Conservation (phyloP, 2,113 vertebrate species). For the Chloropsis hardwickii region DNA sequence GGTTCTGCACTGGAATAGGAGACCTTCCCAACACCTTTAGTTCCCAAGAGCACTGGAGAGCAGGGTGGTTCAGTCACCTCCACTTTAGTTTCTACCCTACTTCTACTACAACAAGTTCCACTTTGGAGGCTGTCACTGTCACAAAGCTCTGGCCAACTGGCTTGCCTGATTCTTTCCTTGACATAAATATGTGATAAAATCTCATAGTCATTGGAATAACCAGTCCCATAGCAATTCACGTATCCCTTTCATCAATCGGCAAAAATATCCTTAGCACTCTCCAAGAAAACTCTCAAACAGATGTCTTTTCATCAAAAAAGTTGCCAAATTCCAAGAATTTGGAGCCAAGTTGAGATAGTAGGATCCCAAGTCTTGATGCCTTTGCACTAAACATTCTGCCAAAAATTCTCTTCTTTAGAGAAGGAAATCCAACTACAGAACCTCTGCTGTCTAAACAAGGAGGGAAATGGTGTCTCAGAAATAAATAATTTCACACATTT, state of each 20-base stretch:
- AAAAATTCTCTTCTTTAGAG: not conserved
- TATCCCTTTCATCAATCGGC: not conserved
- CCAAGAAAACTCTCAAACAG: not conserved
- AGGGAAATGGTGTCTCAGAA: not conserved
- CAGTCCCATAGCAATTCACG: not conserved
- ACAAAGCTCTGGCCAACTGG: not conserved
- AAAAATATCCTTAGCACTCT: not conserved
- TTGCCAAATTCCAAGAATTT: not conserved
- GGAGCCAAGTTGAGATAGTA: not conserved
- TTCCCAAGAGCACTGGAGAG: not conserved
- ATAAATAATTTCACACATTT: not conserved
- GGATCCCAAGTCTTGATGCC: not conserved
- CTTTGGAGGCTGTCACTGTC: not conserved
- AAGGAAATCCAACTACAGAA: not conserved
- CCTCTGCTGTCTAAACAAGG: not conserved
- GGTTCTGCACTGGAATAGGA: not conserved
- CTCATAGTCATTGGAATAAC: not conserved
- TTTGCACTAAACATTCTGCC: not conserved
- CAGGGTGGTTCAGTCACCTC: not conserved
- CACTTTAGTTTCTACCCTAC: not conserved
- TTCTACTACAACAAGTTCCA: not conserved
- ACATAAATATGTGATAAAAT: not conserved
- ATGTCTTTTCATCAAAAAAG: not conserved
- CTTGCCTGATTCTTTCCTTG: not conserved
- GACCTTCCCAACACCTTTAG: not conserved